These are phyloP conservation scores for Bicyclus anynana DNA, from an alignment of 1,140 invertebrate species.

Conservation along the genomic window DNA sequence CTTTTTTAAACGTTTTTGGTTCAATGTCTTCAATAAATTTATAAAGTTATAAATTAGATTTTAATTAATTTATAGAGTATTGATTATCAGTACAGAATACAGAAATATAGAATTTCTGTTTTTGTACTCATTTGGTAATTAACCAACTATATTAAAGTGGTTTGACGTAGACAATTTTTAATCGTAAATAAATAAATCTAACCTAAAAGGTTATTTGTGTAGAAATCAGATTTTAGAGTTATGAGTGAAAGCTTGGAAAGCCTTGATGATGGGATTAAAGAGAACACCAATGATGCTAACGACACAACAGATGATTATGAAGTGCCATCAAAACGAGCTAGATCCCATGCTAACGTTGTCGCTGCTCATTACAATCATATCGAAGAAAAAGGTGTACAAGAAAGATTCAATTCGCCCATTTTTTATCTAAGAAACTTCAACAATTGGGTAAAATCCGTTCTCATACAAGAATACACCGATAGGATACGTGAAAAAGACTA, in stretches of 20 bases:
- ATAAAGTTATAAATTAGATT: no score
- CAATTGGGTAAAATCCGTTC: conserved; percentile 98
- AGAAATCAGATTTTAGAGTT: neutral
- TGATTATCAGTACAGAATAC: no score
- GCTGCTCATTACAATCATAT: conserved; percentile 92
- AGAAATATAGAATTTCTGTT: no score
- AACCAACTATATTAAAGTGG: no score
- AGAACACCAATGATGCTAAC: neutral
- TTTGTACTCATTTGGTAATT: no score
- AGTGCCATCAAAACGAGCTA: neutral
- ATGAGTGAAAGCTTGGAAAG: neutral
- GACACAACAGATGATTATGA: conserved; percentile 23
- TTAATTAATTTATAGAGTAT: no score
- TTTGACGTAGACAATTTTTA: no score
- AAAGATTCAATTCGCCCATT: conserved; percentile 92
- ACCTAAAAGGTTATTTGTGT: neutral
- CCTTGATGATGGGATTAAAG: neutral
- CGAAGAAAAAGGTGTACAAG: conserved; percentile 87
- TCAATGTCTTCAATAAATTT: no score
- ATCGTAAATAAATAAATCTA: neutral
- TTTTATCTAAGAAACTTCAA: conserved; percentile 97
- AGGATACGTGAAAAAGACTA: conserved; percentile 80
- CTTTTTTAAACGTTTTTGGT: no score
- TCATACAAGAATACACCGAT: conserved; percentile 87
- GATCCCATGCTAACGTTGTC: conserved; percentile 79